These are phyloP conservation scores for Lagothrix lagotricha DNA, from an alignment of 2,797 vertebrate genomes.

Conservation along the genomic window DNA sequence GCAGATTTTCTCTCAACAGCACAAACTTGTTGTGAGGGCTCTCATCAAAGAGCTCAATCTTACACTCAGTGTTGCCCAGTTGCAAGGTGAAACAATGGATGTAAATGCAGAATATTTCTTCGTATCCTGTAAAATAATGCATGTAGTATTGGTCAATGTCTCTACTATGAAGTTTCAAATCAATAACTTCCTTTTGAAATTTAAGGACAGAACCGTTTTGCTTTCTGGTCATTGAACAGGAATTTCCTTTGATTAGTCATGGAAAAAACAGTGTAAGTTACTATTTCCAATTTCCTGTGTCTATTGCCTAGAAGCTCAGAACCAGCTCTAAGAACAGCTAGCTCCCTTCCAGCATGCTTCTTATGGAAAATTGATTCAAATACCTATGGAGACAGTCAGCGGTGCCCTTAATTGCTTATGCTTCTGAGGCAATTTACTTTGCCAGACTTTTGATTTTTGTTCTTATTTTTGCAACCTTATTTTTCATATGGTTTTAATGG, in stretches of 20 bases:
- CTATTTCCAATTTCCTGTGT: background rate
- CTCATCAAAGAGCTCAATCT: background rate
- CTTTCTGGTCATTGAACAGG: background rate
- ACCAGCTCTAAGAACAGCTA: background rate
- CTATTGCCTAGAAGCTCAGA: background rate
- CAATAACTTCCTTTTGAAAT: constrained; percentile 26
- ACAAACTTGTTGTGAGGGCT: background rate
- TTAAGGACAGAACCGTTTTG: background rate
- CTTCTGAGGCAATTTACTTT: constrained; percentile 9
- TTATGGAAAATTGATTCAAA: background rate
- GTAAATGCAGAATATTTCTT: constrained; percentile 21
- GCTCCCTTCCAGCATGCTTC: background rate
- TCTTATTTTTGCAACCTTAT: constrained; percentile 24
- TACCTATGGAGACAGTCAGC: background rate
- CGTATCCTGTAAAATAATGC: background rate
- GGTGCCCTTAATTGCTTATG: background rate
- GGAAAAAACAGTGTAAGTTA: background rate
- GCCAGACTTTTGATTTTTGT: background rate
- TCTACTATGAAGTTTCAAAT: constrained; percentile 5
- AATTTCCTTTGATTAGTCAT: background rate
- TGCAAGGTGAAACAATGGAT: background rate
- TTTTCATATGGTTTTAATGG: constrained; percentile 16
- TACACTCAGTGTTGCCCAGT: background rate
- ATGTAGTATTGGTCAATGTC: background rate
- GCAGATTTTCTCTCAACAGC: constrained; percentile 19